These are phyloP conservation scores for Hyles euphorbiae DNA, from an alignment of 1,140 invertebrate species.

Conservation along the genomic window DNA sequence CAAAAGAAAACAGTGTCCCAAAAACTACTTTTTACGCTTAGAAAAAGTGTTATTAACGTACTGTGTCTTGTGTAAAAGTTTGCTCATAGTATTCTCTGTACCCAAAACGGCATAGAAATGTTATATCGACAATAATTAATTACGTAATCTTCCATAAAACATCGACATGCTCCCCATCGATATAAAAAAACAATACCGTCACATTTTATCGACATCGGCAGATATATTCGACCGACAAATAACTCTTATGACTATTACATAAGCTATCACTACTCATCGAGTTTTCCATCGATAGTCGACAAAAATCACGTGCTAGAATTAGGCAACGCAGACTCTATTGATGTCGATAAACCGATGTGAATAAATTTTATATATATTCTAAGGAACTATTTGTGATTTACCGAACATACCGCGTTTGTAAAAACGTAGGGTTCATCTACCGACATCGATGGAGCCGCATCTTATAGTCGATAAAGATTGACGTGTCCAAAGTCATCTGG, in stretches of 20 bases:
- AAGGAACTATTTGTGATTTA: no score
- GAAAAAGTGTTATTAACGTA: no score
- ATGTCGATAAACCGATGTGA: constrained; percentile 8
- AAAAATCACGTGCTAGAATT: constrained; percentile 13
- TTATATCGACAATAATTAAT: constrained; percentile 4
- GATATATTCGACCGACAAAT: constrained; percentile 6
- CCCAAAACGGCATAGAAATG: constrained; percentile 7
- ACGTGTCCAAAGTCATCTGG: no score
- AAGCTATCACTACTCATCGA: constrained; percentile 1
- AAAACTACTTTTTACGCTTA: no score
- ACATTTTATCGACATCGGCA: constrained; percentile 1
- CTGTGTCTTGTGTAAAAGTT: neutral
- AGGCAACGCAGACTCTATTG: constrained; percentile 6
- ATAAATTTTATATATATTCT: neutral
- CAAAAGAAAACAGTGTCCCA: no score
- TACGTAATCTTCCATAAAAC: neutral
- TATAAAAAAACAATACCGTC: constrained; percentile 1
- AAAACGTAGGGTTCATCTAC: neutral
- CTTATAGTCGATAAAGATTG: neutral
- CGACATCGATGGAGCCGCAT: neutral
- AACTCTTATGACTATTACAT: constrained; percentile 3
- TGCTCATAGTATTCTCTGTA: constrained; percentile 6
- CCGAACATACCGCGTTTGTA: no score
- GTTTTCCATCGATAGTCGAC: constrained; percentile 10
- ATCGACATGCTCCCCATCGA: no score